Evolutionary conservation across 2,888 invertebrate genomes (phyloP).

Genomic region (Nomada fabriciana): DNA sequence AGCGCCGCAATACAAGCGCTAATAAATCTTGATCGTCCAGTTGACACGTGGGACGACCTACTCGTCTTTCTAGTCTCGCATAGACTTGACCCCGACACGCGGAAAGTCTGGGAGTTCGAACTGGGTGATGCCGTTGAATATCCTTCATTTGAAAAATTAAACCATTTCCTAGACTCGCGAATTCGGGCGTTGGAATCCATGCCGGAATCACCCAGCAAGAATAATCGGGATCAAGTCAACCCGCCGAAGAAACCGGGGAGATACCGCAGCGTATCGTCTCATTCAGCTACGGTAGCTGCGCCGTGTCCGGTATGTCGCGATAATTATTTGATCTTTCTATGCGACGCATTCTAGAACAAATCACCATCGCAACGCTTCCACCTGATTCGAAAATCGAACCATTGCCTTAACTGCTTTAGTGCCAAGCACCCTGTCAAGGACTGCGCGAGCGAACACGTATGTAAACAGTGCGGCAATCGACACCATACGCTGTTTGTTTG

Average conservation of each 20-base stretch:
- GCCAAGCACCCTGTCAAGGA: background rate
- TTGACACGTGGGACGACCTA: background rate
- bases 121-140: background rate
- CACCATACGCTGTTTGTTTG: background rate
- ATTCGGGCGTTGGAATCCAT: background rate
- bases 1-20: background rate
- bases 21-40: background rate
- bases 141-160: background rate
- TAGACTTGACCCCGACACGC: background rate
- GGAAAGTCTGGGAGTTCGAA: background rate
- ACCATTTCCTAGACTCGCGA: background rate
- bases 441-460: background rate
- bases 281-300: background rate
- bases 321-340: background rate
- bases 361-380: background rate
- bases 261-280: background rate
- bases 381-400: background rate
- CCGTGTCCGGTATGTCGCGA: background rate
- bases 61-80: background rate
- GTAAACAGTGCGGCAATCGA: background rate
- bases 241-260: background rate
- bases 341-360: background rate
- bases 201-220: background rate
- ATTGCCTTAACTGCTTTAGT: background rate
- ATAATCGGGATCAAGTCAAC: background rate